Conservation (phyloP, 1,140 invertebrate species). For the Pachypeltis micranthus region DNA sequence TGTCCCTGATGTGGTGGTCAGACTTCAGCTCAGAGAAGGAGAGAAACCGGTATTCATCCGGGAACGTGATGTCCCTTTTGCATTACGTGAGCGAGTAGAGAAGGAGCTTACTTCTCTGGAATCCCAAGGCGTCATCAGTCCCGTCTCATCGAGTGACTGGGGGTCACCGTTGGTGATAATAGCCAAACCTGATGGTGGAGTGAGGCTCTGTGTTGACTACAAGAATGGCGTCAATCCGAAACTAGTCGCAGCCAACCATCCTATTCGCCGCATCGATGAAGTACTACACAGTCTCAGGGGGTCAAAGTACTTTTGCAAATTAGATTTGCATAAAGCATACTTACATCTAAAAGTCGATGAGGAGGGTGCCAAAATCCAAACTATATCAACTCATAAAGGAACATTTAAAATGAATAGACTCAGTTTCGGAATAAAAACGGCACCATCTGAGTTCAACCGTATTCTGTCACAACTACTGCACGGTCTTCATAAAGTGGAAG, state of each 20-base stretch:
- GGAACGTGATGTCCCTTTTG: constrained; percentile 20
- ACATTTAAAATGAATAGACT: constrained; percentile 12
- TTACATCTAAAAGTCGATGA: constrained; percentile 28
- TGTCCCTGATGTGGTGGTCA: background rate
- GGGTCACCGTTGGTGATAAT: constrained; percentile 34
- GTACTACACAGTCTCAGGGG: background rate
- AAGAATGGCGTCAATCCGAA: constrained; percentile 29
- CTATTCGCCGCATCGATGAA: background rate
- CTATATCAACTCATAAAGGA: constrained; percentile 21
- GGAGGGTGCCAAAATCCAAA: constrained; percentile 30
- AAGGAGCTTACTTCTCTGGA: constrained; percentile 16
- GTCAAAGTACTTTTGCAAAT: constrained; percentile 7
- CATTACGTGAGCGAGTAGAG: constrained; percentile 15
- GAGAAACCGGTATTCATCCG: background rate
- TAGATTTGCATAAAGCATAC: constrained; percentile 27
- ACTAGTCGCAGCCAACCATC: background rate
- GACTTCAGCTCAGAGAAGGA: background rate
- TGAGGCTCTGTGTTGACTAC: constrained; percentile 39
- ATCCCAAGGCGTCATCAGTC: constrained; percentile 19
- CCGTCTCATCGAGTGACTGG: constrained; percentile 28
- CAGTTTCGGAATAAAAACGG: constrained; percentile 16
- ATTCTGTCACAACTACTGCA: background rate
- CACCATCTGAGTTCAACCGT: constrained; percentile 8
- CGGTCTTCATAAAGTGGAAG: background rate
- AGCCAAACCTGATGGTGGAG: constrained; percentile 30